Evolutionary conservation across 2,888 invertebrate genomes (phyloP).

Genomic region (Furcula furcula): DNA sequence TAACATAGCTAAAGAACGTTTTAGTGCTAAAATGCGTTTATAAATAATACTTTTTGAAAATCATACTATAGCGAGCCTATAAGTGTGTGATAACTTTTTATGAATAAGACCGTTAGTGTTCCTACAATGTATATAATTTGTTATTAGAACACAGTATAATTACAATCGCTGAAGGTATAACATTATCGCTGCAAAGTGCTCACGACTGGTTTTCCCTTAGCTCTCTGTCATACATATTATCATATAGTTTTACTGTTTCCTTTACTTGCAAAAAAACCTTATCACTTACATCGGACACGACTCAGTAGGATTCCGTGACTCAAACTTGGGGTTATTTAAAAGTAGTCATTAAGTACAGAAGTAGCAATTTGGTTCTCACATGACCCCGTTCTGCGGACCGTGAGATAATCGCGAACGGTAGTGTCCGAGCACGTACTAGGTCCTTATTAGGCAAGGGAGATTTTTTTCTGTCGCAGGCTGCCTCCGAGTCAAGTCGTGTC

Average conservation of each 20-base stretch:
- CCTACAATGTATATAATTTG: constrained; percentile 50
- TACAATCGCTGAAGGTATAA: constrained; percentile 33
- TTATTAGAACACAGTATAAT: constrained; percentile 41
- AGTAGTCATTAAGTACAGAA: constrained; percentile 54
- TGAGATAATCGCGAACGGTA: constrained; percentile 76
- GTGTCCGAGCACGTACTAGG: constrained; percentile 69
- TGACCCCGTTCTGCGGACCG: constrained; percentile 70
- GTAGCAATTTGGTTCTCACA: constrained; percentile 65
- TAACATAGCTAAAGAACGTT: too few relatives aligned
- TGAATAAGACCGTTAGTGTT: too few relatives aligned
- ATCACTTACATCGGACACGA: constrained; percentile 57
- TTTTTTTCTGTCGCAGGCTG: constrained; percentile 55
- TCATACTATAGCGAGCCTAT: too few relatives aligned
- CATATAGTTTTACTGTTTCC: constrained; percentile 42
- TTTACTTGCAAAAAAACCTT: constrained; percentile 43
- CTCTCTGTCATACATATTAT: constrained; percentile 42
- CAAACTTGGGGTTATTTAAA: constrained; percentile 46
- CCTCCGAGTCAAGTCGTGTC: constrained; percentile 33
- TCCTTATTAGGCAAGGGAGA: constrained; percentile 69
- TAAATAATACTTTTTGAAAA: too few relatives aligned
- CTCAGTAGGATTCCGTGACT: constrained; percentile 57
- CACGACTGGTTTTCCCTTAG: constrained; percentile 41
- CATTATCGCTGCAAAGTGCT: constrained; percentile 41
- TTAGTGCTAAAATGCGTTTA: too few relatives aligned
- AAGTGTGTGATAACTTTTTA: too few relatives aligned